A percentile compares a stretch with the other conserved stretches of the same genome.
phyloP scores from a whole-genome alignment of 2,797 vertebrate genomes.

The Chelon labrosus region DNA sequence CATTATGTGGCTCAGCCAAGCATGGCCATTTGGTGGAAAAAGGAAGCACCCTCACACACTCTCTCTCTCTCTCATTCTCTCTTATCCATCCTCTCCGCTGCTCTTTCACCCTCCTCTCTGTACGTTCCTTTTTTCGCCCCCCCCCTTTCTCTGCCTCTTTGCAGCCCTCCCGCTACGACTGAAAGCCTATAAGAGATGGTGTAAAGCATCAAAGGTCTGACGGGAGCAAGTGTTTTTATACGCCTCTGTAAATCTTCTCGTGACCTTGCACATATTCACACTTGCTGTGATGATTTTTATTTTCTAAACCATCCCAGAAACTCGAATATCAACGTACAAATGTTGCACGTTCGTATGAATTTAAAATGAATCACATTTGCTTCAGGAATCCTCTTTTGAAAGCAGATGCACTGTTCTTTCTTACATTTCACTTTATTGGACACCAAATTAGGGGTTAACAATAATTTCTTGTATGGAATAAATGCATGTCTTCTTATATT shows the following conservation, averaged over 20 bases:
- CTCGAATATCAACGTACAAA: background rate
- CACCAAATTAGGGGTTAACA: no score
- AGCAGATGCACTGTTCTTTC: background rate
- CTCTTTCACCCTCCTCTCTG: conserved; percentile 34
- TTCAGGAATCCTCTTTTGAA: background rate
- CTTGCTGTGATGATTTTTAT: conserved; percentile 6
- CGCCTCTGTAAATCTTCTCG: conserved; percentile 1
- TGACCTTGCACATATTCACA: conserved; percentile 29
- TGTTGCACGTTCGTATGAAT: background rate
- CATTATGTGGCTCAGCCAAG: conserved; percentile 79
- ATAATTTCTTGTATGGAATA: no score
- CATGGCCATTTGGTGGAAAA: conserved; percentile 64
- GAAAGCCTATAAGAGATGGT: conserved; percentile 59
- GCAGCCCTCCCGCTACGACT: conserved; percentile 27
- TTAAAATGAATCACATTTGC: background rate
- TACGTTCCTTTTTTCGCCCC: conserved; percentile 25
- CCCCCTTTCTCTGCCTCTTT: conserved; percentile 24
- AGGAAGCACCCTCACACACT: conserved; percentile 24
- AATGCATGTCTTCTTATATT: no score
- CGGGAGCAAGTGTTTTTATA: conserved; percentile 17
- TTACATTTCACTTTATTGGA: no score
- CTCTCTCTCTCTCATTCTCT: conserved; percentile 8
- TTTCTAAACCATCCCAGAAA: background rate
- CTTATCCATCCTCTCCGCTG: conserved; percentile 40
- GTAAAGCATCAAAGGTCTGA: conserved; percentile 42